Conservation (phyloP, 2,113 vertebrate genomes). For the Stigmatopora argus region DNA sequence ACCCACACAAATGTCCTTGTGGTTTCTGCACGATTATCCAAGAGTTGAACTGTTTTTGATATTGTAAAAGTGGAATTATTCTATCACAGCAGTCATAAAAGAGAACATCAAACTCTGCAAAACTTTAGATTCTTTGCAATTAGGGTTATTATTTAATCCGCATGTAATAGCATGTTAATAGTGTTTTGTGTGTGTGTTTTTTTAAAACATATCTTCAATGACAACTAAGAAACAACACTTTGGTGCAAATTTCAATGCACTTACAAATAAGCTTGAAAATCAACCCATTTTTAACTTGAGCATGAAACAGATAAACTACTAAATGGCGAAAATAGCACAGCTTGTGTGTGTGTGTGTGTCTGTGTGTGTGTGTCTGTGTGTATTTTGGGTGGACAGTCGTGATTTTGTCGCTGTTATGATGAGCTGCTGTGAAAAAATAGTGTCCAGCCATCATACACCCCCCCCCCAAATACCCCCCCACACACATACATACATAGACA, state of each 20-base stretch:
- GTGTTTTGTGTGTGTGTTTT: constrained; percentile 17
- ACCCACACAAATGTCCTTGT: constrained; percentile 58
- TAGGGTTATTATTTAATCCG: constrained; percentile 56
- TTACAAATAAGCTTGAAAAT: constrained; percentile 34
- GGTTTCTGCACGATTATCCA: constrained; percentile 51
- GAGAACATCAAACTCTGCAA: constrained; percentile 21
- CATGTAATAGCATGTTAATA: constrained; percentile 55
- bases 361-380: constrained; percentile 14
- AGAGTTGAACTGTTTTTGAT: constrained; percentile 56
- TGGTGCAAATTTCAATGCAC: constrained; percentile 37
- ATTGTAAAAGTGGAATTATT: constrained; percentile 48
- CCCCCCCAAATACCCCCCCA: constrained; percentile 49
- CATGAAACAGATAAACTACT: constrained; percentile 44
- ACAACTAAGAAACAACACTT: constrained; percentile 26
- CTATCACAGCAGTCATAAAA: constrained; percentile 34
- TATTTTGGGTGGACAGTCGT: constrained; percentile 61
- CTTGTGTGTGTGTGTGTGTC: constrained; percentile 14
- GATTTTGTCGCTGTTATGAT: constrained; percentile 68
- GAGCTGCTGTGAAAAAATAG: constrained; percentile 62
- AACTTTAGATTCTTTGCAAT: constrained; percentile 45
- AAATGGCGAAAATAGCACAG: constrained; percentile 43
- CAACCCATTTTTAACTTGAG: constrained; percentile 46
- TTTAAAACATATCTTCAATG: constrained; percentile 34
- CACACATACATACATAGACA: constrained; percentile 56
- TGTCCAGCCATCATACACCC: constrained; percentile 47